Evolutionary conservation across 2,797 vertebrate genomes (phyloP).

Genomic region (Hippoglossus hippoglossus): DNA sequence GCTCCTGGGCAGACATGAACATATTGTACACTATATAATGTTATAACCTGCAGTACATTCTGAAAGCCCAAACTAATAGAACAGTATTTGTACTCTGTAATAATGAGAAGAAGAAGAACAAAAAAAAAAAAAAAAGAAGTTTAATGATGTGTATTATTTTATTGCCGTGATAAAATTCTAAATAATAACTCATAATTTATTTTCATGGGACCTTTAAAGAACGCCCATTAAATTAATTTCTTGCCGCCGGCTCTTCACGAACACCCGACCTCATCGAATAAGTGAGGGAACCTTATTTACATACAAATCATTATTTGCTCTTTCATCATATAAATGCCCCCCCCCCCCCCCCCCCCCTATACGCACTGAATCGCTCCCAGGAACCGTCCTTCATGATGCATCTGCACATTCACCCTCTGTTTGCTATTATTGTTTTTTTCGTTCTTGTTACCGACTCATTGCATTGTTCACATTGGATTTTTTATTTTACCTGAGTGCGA

Average conservation of each 20-base stretch:
- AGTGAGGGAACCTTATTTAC: constrained; percentile 52
- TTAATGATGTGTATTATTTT: constrained; percentile 2
- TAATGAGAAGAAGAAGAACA: background rate
- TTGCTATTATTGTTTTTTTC: constrained; percentile 60
- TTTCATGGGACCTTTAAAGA: constrained; percentile 35
- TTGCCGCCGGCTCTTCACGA: constrained; percentile 34
- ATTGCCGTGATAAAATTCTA: constrained; percentile 8
- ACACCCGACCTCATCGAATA: constrained; percentile 44
- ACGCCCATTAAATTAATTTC: constrained; percentile 48
- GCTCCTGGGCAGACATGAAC: no score
- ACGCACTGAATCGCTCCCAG: background rate
- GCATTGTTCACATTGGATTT: constrained; percentile 29
- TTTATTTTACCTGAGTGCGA: constrained; percentile 56
- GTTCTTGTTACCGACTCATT: constrained; percentile 65
- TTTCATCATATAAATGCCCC: constrained; percentile 12
- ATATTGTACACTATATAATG: no score
- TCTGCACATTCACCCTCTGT: constrained; percentile 41
- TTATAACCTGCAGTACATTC: no score
- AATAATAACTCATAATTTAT: constrained; percentile 25
- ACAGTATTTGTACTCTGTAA: background rate
- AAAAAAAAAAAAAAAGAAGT: no score
- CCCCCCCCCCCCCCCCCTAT: background rate
- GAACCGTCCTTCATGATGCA: constrained; percentile 21
- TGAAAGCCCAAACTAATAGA: background rate
- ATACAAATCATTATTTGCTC: constrained; percentile 58